Base-by-base conservation (phyloP, 1,140 invertebrate species). In the Colletes latitarsis region DNA sequence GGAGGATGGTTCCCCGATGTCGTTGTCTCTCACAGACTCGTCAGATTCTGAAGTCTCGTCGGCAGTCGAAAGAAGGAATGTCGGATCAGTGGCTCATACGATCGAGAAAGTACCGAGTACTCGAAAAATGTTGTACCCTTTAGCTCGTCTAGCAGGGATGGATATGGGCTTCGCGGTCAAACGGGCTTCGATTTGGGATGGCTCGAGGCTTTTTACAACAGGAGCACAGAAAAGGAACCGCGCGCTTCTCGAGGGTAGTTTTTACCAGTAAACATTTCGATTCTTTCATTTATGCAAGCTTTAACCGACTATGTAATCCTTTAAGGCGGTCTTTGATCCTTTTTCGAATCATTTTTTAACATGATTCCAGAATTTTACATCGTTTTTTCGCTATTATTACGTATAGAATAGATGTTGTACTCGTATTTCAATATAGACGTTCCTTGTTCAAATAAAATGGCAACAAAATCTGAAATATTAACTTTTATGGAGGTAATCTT, bases 171-270 rank as follows among this genome's bases (percentile, higher is more conserved):
- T 75, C 49, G 15, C 41, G 67, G 39, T 71, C 55, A 49, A 68
- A 77, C n/a, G 15, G 58, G 30, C 74, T 86, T 84, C 80, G 77
- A 89, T 89, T 89, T 82, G 79, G 84, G 74, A 82, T 86, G 69
- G 81, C 77, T 89, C 81, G 88, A 88, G 82, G 85, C 82, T 88
- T 87, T 89, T 89, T 77, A 53, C 49, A 89, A 69, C 78, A 89
- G 88, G 86, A 83, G 71, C 88, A 15, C 80, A 89, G 76, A 46
- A 86, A 1, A 0, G 19, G 10, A 17, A 53, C 14, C 10, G 63
- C 52, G n/a, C 39, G 14, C 14, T n/a, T 3, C 14, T 6, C n/a
- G 15, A 70, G 78, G 78, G 69, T 82, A 39, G 67, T 83, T 83
- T 69, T 71, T 41, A 52, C 15, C 41, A 1, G 43, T 4, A 6